A percentile compares a stretch with the other conserved stretches of the same genome.
Conservation (phyloP, 2,888 invertebrate species). For the Cephalotes varians region DNA sequence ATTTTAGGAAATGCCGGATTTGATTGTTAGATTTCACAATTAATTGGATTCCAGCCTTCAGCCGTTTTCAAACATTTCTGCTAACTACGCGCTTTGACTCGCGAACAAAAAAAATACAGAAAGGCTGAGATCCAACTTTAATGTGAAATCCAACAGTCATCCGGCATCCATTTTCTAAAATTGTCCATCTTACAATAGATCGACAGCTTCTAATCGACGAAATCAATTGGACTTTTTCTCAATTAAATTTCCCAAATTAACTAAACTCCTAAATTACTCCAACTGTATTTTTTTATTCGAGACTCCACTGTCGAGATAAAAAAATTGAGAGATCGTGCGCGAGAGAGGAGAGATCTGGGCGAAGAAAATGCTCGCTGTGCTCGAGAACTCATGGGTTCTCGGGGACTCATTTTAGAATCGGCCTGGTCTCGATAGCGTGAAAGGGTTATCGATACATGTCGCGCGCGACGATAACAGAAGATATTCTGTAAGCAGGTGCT, state of each 20-base stretch:
- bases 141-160: background rate
- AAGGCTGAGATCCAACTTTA: background rate
- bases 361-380: background rate
- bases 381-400: too few species aligned
- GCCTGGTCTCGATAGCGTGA: background rate
- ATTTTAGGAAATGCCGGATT: background rate
- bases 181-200: background rate
- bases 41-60: background rate
- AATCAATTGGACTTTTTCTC: too few species aligned
- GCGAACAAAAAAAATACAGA: too few species aligned
- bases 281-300: background rate
- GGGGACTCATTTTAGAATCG: background rate
- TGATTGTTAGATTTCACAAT: background rate
- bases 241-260: background rate
- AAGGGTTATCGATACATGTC: conserved; percentile 35
- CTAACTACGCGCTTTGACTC: too few species aligned
- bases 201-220: background rate
- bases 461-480: conserved; percentile 19
- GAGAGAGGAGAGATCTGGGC: background rate
- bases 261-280: background rate
- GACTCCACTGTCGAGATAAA: background rate
- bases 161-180: background rate
- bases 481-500: conserved; percentile 31
- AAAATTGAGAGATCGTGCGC: background rate
- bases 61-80: too few species aligned